Conservation (phyloP, 2,888 invertebrate genomes). For the Arctia plantaginis region DNA sequence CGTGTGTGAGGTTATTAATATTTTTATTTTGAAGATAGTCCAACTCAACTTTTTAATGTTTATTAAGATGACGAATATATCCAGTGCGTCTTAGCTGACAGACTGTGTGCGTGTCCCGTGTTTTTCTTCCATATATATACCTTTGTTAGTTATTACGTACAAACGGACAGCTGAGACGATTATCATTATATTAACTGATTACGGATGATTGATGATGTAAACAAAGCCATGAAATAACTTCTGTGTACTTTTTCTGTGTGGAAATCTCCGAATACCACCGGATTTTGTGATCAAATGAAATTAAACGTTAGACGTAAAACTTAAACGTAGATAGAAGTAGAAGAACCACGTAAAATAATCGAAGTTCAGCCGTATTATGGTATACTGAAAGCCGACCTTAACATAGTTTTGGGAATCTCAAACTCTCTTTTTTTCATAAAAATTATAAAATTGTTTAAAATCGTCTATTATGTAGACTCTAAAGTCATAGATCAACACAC, state of each 20-base stretch:
- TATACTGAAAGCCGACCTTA: too few species aligned
- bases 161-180: background rate
- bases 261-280: background rate
- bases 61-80: background rate
- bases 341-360: too few species aligned
- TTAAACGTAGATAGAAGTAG: too few species aligned
- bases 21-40: background rate
- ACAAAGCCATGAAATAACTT: background rate
- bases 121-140: background rate
- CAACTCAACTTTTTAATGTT: background rate
- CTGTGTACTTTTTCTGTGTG: background rate
- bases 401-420: too few species aligned
- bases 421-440: too few species aligned
- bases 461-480: too few species aligned
- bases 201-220: constrained; percentile 1
- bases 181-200: constrained; percentile 12
- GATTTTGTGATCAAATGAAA: background rate
- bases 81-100: background rate
- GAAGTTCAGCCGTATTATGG: too few species aligned
- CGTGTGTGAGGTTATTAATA: too few species aligned
- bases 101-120: background rate
- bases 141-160: constrained; percentile 1
- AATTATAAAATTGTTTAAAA: too few species aligned
- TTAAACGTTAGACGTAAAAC: background rate
- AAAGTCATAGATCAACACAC: too few species aligned